These are phyloP conservation scores for Polietes domitor DNA, from an alignment of 2,888 invertebrate species.

Conservation along the genomic window DNA sequence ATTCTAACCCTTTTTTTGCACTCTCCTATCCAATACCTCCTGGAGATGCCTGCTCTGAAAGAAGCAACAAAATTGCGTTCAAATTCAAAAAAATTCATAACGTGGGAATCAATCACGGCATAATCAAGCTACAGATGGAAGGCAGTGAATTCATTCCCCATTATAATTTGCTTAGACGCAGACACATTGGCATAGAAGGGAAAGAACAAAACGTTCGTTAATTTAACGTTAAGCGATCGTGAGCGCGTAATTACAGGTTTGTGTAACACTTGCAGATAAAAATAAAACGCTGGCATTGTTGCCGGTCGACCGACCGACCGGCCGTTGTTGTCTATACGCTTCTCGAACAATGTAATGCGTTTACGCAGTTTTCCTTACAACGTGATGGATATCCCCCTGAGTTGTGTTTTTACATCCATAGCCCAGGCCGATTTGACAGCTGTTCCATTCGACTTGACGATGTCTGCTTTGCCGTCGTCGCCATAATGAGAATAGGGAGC, in stretches of 20 bases:
- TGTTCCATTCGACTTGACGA: constrained; percentile 49
- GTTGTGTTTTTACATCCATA: constrained; percentile 12
- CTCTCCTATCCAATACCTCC: too few relatives aligned
- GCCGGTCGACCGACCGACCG: constrained; percentile 19
- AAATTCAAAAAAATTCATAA: constrained; percentile 60
- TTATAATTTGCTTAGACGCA: constrained; percentile 47
- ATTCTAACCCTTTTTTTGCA: constrained; percentile 57
- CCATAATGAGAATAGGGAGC: constrained; percentile 36
- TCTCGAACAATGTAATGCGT: constrained; percentile 57
- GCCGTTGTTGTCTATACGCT: constrained; percentile 11
- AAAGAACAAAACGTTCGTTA: constrained; percentile 47
- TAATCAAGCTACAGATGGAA: constrained; percentile 64
- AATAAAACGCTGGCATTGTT: constrained; percentile 35
- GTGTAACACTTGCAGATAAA: constrained; percentile 64
- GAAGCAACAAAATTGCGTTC: constrained; percentile 58
- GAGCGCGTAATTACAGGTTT: constrained; percentile 66
- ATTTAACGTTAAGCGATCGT: constrained; percentile 63
- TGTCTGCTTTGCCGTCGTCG: constrained; percentile 32
- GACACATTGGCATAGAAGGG: constrained; percentile 26
- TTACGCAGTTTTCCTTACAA: constrained; percentile 55
- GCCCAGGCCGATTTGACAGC: constrained; percentile 59
- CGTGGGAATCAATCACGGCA: constrained; percentile 72
- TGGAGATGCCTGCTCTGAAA: background rate
- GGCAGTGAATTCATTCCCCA: constrained; percentile 59
- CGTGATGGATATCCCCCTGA: constrained; percentile 16